Base-by-base conservation (phyloP, 2,797 vertebrate species). In the Macroramphosus scolopax region DNA sequence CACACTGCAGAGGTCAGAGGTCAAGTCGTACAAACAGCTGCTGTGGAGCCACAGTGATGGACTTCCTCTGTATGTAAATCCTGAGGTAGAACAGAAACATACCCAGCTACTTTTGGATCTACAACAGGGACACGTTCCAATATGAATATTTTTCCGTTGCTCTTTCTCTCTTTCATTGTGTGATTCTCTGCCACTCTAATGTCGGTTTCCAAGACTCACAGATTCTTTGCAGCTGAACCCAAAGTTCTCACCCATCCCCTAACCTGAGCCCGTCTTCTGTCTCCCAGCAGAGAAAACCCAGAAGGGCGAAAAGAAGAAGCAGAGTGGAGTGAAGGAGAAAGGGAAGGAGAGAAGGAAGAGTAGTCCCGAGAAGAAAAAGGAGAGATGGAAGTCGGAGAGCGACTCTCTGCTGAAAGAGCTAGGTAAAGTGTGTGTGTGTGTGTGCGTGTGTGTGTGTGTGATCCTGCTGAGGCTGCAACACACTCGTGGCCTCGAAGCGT, bases 281-380 rank as follows among this genome's bases (percentile, higher is more conserved):
- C 64, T 71, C 75, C 56, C 57, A 64, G 58, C 80, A 97, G 96
- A 94, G 76, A 92, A 91, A 86, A 85, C 82, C 80, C 89, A 89
- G 78, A 94, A 89, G 74, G 92, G 88, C 75, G 88, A 86, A 60
- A 89, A 81, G 72, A 85, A 76, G 58, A 80, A 88, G 87, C 91
- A 88, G 91, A 92, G 89, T 89, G 91, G 91, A 90, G 83, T 77
- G 88, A 94, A 86, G 84, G 90, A 17, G 88, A 92, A 87, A 89
- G 88, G 83, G 84, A 91, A 90, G 88, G 92, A 93, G 76, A 88
- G 89, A 51, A 88, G 90, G 72, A 96, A 92, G 83, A 90, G 61
- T 85, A 95, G 92, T 60, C 90, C 92, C 0, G 93, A 95, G 83
- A 95, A 92, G 73, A 95, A 93, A 70, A 96, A 93, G 78, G 94